Evolutionary conservation across 2,113 vertebrate species (phyloP).

Genomic region (Aramus guarauna): DNA sequence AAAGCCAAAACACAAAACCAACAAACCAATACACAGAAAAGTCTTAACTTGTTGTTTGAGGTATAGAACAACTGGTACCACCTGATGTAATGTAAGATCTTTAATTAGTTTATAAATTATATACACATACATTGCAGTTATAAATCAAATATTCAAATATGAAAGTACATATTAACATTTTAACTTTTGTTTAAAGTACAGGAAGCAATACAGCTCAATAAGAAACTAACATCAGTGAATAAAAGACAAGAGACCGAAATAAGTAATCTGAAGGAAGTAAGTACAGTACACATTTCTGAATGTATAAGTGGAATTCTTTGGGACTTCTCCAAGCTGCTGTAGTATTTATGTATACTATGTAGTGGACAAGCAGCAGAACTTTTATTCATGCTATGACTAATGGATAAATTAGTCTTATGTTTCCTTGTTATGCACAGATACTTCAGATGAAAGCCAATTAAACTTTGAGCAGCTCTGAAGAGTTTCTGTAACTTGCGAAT

Average conservation of each 20-base stretch:
- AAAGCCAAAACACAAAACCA: no score
- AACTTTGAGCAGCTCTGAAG: not conserved
- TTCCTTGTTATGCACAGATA: not conserved
- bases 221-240: slow-evolving; percentile 80
- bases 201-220: slow-evolving; percentile 85
- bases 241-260: slow-evolving; percentile 81
- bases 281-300: not conserved
- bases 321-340: not conserved
- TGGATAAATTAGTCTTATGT: not conserved
- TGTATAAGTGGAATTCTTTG: not conserved
- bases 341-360: not conserved
- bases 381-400: not conserved
- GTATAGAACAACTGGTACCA: not conserved
- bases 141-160: not conserved
- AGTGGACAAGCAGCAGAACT: not conserved
- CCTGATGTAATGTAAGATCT: not conserved
- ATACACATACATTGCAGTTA: not conserved
- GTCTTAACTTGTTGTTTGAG: not conserved
- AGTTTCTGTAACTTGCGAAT: not conserved
- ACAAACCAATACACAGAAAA: not conserved
- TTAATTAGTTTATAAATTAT: not conserved
- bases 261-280: slow-evolving; percentile 83
- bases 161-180: not conserved
- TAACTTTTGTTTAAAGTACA: slow-evolving; percentile 76
- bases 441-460: not conserved